Conservation (phyloP, 2,888 invertebrate genomes). For the Dynastes hyllus region DNA sequence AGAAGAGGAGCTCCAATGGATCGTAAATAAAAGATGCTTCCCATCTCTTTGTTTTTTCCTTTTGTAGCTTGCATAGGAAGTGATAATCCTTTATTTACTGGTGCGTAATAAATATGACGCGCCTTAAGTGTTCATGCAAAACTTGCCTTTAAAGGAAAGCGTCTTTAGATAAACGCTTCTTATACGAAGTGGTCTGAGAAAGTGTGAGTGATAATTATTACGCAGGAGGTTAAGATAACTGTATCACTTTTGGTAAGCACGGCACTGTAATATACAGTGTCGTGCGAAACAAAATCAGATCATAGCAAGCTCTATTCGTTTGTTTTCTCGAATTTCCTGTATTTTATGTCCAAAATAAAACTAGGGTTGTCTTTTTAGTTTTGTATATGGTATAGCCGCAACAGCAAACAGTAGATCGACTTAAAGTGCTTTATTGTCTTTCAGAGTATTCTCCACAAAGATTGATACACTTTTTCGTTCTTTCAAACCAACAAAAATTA, state of each 20-base stretch:
- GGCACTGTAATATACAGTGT: not conserved
- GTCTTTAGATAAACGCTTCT: not conserved
- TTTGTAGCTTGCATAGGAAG: not conserved
- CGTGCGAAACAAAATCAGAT: too few relatives aligned
- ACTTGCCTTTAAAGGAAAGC: not conserved
- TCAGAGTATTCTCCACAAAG: too few relatives aligned
- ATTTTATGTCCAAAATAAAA: too few relatives aligned
- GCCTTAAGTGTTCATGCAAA: constrained; percentile 22
- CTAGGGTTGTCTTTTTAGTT: too few relatives aligned
- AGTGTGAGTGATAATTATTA: constrained; percentile 8
- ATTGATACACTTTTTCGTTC: too few relatives aligned
- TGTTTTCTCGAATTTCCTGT: too few relatives aligned
- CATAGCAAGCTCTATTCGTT: too few relatives aligned
- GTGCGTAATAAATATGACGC: constrained; percentile 5
- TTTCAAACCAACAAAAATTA: too few relatives aligned
- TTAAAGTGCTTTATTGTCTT: too few relatives aligned
- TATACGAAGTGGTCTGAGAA: not conserved
- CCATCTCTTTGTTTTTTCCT: constrained; percentile 11
- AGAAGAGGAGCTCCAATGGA: not conserved
- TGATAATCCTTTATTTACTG: constrained; percentile 34
- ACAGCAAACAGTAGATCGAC: too few relatives aligned
- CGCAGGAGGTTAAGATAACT: constrained; percentile 3
- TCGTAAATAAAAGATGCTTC: not conserved
- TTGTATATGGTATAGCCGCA: too few relatives aligned
- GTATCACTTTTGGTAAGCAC: not conserved